Percentiles rank a stretch among this genome's conserved stretches.
phyloP scores from a whole-genome alignment of 2,797 vertebrate species.

The Catostomus latipinnis region DNA sequence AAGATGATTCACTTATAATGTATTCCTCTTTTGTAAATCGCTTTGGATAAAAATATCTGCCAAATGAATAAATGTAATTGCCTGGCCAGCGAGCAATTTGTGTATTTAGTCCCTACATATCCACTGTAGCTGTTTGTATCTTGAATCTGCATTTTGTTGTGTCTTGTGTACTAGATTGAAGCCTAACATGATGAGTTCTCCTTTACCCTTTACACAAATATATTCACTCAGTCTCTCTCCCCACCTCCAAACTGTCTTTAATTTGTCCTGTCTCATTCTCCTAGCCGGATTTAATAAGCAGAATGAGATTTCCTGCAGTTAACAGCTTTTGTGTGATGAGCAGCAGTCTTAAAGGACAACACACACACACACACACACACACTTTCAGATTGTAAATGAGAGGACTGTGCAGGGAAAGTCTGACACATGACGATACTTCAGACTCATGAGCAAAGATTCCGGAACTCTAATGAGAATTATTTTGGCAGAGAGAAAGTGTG shows the following conservation, averaged over 20 bases:
- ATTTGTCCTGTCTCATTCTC: background rate
- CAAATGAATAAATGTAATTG: no score
- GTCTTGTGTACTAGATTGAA: conserved; percentile 18
- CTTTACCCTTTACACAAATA: background rate
- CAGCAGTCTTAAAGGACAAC: background rate
- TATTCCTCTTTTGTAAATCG: no score
- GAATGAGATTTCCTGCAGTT: no score
- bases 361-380: background rate
- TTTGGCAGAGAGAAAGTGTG: background rate
- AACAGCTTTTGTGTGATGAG: background rate
- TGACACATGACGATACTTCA: conserved; percentile 55
- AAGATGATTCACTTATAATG: no score
- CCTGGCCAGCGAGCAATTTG: no score
- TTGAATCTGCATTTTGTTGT: conserved; percentile 30
- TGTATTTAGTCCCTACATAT: conserved; percentile 1
- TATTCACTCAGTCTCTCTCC: background rate
- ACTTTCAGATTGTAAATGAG: conserved; percentile 10
- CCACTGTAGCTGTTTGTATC: background rate
- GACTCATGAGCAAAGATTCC: conserved; percentile 45
- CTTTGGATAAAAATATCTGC: no score
- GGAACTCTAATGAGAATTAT: conserved; percentile 61
- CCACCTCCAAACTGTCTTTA: background rate
- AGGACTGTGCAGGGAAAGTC: background rate
- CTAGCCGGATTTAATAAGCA: no score
- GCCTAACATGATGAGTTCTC: conserved; percentile 1